Evolutionary conservation across 2,888 invertebrate genomes (phyloP).

Genomic region (Zaprionus lineosus): DNA sequence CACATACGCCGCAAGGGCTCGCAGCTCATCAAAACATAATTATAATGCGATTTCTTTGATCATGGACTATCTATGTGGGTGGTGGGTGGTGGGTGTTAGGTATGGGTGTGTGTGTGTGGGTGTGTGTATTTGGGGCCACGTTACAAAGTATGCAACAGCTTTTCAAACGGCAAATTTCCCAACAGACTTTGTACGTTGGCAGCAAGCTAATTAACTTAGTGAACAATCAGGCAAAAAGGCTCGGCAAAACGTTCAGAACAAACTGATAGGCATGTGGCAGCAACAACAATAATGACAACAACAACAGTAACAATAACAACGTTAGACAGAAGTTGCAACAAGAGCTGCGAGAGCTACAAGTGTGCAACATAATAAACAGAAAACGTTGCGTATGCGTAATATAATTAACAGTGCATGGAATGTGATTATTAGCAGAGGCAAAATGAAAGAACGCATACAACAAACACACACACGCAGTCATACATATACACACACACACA

Average conservation of each 20-base stretch:
- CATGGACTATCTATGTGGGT: too few species aligned
- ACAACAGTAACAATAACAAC: background rate
- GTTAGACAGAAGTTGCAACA: background rate
- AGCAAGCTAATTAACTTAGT: slow-evolving; percentile 66
- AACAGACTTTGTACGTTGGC: too few species aligned
- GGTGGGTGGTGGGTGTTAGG: background rate
- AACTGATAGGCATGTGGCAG: slow-evolving; percentile 7
- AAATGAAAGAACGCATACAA: background rate
- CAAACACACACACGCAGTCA: background rate
- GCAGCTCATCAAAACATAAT: slow-evolving; percentile 26
- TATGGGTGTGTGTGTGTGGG: background rate
- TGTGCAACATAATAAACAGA: slow-evolving; percentile 23
- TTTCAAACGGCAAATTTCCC: slow-evolving; percentile 33
- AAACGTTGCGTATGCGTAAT: slow-evolving; percentile 69
- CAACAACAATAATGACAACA: background rate
- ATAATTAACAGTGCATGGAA: slow-evolving; percentile 66
- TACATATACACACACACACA: background rate
- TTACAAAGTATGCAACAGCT: slow-evolving; percentile 60
- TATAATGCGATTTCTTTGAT: too few species aligned
- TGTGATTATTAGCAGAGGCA: slow-evolving; percentile 52
- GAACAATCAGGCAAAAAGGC: slow-evolving; percentile 58
- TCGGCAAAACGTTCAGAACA: slow-evolving; percentile 13
- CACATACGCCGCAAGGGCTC: slow-evolving; percentile 3
- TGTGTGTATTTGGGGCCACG: slow-evolving; percentile 10
- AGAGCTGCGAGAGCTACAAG: background rate